Evolutionary conservation across 2,797 vertebrate genomes (phyloP).

Genomic region (Onychomys torridus): DNA sequence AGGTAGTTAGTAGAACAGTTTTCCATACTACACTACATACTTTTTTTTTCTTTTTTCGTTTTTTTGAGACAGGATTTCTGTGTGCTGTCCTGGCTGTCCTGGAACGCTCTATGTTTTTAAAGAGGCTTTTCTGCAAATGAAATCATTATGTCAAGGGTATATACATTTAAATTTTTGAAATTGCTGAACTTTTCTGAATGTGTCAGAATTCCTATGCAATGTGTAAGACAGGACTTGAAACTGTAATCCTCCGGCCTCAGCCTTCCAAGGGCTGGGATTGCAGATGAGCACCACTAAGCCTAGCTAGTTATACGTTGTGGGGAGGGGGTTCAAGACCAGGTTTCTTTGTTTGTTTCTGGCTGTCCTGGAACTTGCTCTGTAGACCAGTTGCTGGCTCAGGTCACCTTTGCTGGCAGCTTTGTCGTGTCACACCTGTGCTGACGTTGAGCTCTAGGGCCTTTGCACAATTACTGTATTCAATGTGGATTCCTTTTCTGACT

Average conservation of each 20-base stretch:
- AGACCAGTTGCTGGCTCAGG: background rate
- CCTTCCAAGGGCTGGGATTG: background rate
- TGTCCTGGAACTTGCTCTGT: background rate
- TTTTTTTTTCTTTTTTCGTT: background rate
- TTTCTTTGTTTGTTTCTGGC: background rate
- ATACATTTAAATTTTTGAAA: slow-evolving; percentile 5
- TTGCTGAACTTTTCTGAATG: background rate
- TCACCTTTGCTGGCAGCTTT: background rate
- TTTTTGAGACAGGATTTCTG: background rate
- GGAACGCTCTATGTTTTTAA: background rate
- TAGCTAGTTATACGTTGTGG: background rate
- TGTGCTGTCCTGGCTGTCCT: background rate
- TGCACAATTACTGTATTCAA: background rate
- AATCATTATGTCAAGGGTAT: slow-evolving; percentile 6
- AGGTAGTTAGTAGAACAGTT: background rate
- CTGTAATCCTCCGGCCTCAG: background rate
- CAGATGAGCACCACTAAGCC: background rate
- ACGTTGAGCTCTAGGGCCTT: background rate
- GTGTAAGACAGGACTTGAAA: background rate
- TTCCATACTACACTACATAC: background rate
- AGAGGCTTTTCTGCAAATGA: slow-evolving; percentile 1
- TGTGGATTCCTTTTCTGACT: background rate
- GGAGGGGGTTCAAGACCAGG: background rate
- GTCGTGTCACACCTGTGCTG: background rate
- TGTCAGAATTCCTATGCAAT: slow-evolving; percentile 2